phyloP scores from a whole-genome alignment of 2,888 invertebrate species.

The Capitulum mitella region DNA sequence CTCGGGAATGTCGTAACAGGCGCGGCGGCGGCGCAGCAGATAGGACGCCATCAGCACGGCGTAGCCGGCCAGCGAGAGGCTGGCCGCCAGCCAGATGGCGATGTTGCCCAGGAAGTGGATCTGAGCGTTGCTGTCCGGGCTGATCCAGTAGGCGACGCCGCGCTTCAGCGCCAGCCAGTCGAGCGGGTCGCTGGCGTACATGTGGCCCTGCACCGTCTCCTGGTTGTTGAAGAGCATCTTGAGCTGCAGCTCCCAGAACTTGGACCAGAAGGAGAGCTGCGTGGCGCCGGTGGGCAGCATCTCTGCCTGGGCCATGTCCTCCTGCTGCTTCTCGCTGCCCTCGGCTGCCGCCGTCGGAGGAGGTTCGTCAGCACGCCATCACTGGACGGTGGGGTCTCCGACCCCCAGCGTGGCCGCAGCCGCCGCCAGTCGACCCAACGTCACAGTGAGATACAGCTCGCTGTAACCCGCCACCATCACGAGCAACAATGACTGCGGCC shows the following conservation, averaged over 20 bases:
- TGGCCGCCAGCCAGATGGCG: slow-evolving; percentile 76
- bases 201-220: slow-evolving; percentile 62
- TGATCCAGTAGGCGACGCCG: slow-evolving; percentile 93
- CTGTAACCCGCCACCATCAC: too few relatives aligned
- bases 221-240: slow-evolving; percentile 51
- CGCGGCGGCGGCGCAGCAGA: slow-evolving; percentile 63
- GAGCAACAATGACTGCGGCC: too few relatives aligned
- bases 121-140: slow-evolving; percentile 77
- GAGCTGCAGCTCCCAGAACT: slow-evolving; percentile 78
- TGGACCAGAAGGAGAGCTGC: slow-evolving; percentile 76
- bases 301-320: slow-evolving; percentile 78
- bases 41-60: slow-evolving; percentile 60
- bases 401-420: too few relatives aligned
- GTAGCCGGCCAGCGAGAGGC: slow-evolving; percentile 60
- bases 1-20: slow-evolving; percentile 60
- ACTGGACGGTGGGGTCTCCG: too few relatives aligned
- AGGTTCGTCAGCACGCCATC: too few relatives aligned
- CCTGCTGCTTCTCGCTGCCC: slow-evolving; percentile 77
- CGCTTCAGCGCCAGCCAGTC: slow-evolving; percentile 86
- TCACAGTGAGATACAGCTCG: too few relatives aligned
- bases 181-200: slow-evolving; percentile 84
- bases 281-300: slow-evolving; percentile 85
- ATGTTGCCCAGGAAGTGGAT: slow-evolving; percentile 90
- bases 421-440: too few relatives aligned
- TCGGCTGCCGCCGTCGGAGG: slow-evolving; percentile 53